Evolutionary conservation across 2,113 vertebrate species (phyloP).

Genomic region (Cynoglossus semilaevis): DNA sequence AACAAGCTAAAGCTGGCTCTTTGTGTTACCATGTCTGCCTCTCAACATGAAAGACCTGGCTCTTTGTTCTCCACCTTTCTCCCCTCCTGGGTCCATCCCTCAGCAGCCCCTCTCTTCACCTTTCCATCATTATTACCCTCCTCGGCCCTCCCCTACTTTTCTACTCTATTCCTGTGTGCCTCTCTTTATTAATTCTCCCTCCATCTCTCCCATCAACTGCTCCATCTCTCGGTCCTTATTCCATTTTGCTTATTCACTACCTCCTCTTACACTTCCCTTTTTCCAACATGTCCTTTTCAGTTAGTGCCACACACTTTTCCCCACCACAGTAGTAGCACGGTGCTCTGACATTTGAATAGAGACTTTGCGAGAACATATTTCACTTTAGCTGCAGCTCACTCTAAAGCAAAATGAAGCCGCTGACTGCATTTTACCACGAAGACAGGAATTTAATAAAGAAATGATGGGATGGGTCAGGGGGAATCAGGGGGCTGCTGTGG

Average conservation of each 20-base stretch:
- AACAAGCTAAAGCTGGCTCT: constrained; percentile 30
- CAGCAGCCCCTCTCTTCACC: constrained; percentile 50
- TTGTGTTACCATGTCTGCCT: constrained; percentile 43
- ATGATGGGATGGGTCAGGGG: constrained; percentile 9
- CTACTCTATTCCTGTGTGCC: constrained; percentile 43
- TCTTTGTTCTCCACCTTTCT: constrained; percentile 47
- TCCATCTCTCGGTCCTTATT: constrained; percentile 40
- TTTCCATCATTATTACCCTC: constrained; percentile 54
- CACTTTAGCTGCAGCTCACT: constrained; percentile 19
- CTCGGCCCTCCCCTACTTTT: constrained; percentile 35
- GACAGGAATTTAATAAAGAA: constrained; percentile 21
- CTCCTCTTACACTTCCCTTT: constrained; percentile 29
- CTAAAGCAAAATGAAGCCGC: not conserved
- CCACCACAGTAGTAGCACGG: constrained; percentile 17
- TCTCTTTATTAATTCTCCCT: constrained; percentile 47
- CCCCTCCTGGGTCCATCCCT: constrained; percentile 35
- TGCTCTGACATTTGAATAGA: constrained; percentile 27
- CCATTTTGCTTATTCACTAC: constrained; percentile 13
- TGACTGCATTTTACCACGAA: constrained; percentile 7
- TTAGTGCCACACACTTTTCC: constrained; percentile 8
- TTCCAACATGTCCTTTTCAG: constrained; percentile 35
- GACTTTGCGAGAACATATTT: constrained; percentile 19
- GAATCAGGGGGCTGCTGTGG: not conserved
- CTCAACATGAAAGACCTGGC: constrained; percentile 54
- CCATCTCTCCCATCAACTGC: constrained; percentile 36